These are phyloP conservation scores for Sipha maydis DNA, from an alignment of 2,888 invertebrate genomes.

Conservation along the genomic window DNA sequence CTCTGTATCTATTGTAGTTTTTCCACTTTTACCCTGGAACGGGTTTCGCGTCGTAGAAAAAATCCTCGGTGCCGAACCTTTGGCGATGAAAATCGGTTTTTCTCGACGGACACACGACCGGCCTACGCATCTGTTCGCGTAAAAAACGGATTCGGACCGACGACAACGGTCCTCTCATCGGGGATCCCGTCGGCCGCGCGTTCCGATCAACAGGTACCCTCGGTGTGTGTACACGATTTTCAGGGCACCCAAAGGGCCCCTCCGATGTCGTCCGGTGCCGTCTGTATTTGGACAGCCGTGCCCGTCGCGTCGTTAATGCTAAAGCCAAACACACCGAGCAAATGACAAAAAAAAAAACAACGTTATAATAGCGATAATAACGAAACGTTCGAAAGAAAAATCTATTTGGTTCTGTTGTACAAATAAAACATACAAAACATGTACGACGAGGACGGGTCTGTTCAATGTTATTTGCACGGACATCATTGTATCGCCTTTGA, in stretches of 20 bases:
- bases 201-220: not conserved
- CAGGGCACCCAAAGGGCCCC: not conserved
- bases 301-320: slow-evolving; percentile 22
- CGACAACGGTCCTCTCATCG: too few relatives aligned
- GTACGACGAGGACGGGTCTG: too few relatives aligned
- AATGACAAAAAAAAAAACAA: not conserved
- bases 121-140: not conserved
- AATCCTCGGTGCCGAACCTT: too few relatives aligned
- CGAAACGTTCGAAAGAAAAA: too few relatives aligned
- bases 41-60: too few relatives aligned
- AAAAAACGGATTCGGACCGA: not conserved
- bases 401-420: too few relatives aligned
- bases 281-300: slow-evolving; percentile 57
- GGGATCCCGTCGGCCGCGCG: not conserved
- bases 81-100: too few relatives aligned
- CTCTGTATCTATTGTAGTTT: too few relatives aligned
- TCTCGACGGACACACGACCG: not conserved
- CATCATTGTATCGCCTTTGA: too few relatives aligned
- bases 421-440: too few relatives aligned
- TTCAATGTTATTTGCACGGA: too few relatives aligned
- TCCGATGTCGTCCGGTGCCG: slow-evolving; percentile 15
- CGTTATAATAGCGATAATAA: not conserved
- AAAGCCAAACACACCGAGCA: slow-evolving; percentile 12
- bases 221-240: not conserved
- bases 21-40: too few relatives aligned